phyloP scores from a whole-genome alignment of 1,140 invertebrate species.

The Notospermus geniculatus region DNA sequence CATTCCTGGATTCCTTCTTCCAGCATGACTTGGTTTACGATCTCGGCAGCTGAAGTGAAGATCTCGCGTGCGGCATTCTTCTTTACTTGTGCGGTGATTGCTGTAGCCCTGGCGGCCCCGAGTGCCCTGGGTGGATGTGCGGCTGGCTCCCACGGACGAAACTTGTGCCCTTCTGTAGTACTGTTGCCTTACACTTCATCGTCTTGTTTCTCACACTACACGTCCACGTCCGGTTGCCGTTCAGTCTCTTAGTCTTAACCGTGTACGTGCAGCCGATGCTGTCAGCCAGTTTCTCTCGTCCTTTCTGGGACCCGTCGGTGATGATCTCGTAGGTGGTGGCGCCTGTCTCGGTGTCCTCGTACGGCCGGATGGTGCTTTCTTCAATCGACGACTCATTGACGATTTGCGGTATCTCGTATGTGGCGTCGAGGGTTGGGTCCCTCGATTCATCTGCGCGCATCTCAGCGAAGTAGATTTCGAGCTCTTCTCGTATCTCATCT shows the following conservation, averaged over 20 bases:
- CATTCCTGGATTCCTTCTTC: background rate
- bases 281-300: background rate
- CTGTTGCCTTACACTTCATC: background rate
- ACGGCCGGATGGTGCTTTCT: too few relatives aligned
- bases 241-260: background rate
- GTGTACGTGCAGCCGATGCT: background rate
- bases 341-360: too few relatives aligned
- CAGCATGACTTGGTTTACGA: background rate
- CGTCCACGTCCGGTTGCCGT: background rate
- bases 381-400: too few relatives aligned
- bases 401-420: too few relatives aligned
- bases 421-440: too few relatives aligned
- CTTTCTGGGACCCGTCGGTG: background rate
- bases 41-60: background rate
- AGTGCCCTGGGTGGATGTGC: background rate
- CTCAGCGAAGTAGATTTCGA: too few relatives aligned
- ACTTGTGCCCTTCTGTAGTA: background rate
- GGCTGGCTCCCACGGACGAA: background rate
- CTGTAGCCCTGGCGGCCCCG: background rate
- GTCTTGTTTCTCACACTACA: background rate
- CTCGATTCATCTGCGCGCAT: too few relatives aligned
- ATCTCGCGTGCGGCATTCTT: background rate
- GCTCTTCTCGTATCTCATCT: too few relatives aligned
- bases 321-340: background rate
- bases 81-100: background rate